Percentiles rank a stretch among this genome's conserved stretches.
These are phyloP conservation scores for Colaptes auratus DNA, from an alignment of 2,113 vertebrate genomes.

Conservation along the genomic window DNA sequence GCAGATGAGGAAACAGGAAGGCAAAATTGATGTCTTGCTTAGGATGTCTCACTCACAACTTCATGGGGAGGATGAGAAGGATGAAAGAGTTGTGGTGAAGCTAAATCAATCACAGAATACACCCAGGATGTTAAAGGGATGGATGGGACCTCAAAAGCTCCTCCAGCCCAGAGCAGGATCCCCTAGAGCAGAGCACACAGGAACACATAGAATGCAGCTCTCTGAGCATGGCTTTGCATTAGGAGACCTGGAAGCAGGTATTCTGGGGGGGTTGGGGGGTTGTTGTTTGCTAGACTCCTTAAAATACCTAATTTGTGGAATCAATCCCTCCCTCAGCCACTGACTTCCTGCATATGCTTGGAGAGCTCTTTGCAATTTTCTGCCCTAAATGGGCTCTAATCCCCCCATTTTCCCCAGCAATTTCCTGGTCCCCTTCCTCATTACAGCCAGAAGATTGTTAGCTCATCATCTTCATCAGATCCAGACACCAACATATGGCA, in stretches of 20 bases:
- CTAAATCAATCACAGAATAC: neutral
- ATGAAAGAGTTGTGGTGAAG: neutral
- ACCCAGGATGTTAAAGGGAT: too few relatives aligned
- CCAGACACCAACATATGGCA: slow-evolving; percentile 35
- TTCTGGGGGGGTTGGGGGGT: too few relatives aligned
- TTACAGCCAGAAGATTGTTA: slow-evolving; percentile 56
- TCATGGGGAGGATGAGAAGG: neutral
- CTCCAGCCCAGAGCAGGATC: too few relatives aligned
- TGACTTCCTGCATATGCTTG: slow-evolving; percentile 7
- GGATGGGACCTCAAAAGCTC: too few relatives aligned
- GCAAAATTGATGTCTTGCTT: neutral
- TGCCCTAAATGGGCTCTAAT: slow-evolving; percentile 51
- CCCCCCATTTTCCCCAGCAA: slow-evolving; percentile 52
- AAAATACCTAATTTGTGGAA: slow-evolving; percentile 12
- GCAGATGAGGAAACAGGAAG: neutral
- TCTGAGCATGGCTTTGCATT: neutral
- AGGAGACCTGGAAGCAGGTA: neutral
- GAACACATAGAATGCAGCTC: neutral
- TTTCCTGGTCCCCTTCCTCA: slow-evolving; percentile 46
- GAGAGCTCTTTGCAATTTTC: slow-evolving; percentile 56
- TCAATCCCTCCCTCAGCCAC: slow-evolving; percentile 26
- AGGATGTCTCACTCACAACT: neutral
- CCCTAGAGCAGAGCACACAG: too few relatives aligned
- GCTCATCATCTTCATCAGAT: slow-evolving; percentile 58
- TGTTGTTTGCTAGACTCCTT: neutral